A percentile compares a stretch with the other conserved stretches of the same genome.
Conservation (phyloP, 1,140 invertebrate species). For the Microplitis demolitor region DNA sequence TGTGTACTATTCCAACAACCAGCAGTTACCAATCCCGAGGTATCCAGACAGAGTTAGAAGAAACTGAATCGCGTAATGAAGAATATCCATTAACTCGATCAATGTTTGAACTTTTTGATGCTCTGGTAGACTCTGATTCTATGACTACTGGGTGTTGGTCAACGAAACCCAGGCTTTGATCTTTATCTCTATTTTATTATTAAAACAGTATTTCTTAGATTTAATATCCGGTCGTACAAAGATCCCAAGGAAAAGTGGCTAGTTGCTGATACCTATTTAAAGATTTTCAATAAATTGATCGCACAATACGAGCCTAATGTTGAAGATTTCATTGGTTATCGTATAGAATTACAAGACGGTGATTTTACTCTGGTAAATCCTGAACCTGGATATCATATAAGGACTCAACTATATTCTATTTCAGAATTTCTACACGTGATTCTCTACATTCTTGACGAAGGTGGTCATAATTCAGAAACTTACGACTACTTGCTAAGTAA, state of each 20-base stretch:
- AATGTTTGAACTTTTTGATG: conserved; percentile 77
- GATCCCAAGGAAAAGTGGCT: conserved; percentile 78
- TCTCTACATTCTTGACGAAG: conserved; percentile 81
- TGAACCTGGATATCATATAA: conserved; percentile 80
- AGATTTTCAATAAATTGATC: conserved; percentile 78
- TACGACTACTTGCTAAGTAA: conserved; percentile 74
- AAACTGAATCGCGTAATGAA: conserved; percentile 88
- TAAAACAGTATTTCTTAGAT: conserved; percentile 78
- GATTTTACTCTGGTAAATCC: conserved; percentile 68
- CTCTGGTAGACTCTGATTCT: conserved; percentile 79
- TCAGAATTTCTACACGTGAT: conserved; percentile 78
- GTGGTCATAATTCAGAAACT: conserved; percentile 72
- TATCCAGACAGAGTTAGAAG: conserved; percentile 71
- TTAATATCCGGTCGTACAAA: conserved; percentile 78
- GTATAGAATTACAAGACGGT: conserved; percentile 65
- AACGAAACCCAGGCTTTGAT: conserved; percentile 82
- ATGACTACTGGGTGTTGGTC: conserved; percentile 77
- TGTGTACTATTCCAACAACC: conserved; percentile 71
- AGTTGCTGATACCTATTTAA: conserved; percentile 72
- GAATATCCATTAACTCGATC: conserved; percentile 84
- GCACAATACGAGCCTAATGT: conserved; percentile 75
- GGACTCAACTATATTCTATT: conserved; percentile 81
- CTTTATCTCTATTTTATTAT: conserved; percentile 86
- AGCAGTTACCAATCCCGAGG: conserved; percentile 71
- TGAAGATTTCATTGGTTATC: conserved; percentile 71